These are phyloP conservation scores for Oligia fasciuncula DNA, from an alignment of 2,888 invertebrate genomes.

Conservation along the genomic window DNA sequence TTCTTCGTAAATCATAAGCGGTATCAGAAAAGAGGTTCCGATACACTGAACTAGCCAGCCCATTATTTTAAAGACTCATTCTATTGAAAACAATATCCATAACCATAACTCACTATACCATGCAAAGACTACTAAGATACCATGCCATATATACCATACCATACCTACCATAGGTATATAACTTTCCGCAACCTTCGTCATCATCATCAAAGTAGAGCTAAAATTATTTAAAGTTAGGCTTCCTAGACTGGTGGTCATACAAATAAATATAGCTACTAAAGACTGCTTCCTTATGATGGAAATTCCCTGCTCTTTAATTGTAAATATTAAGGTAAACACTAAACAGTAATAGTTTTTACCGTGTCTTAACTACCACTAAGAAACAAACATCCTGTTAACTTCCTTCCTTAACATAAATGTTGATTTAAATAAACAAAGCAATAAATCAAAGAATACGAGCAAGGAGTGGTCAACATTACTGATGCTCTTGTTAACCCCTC, in stretches of 20 bases:
- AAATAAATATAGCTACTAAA: neutral
- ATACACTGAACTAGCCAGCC: neutral
- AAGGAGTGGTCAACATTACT: slow-evolving; percentile 14
- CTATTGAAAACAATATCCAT: neutral
- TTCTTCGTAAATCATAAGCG: neutral
- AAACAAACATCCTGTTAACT: slow-evolving; percentile 12
- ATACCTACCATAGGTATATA: neutral
- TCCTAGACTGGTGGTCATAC: neutral
- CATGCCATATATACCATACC: neutral
- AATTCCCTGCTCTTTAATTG: slow-evolving; percentile 13
- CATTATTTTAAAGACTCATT: neutral
- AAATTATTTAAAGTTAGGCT: neutral
- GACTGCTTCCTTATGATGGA: slow-evolving; percentile 14
- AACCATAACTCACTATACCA: neutral
- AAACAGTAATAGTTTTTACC: slow-evolving; percentile 11
- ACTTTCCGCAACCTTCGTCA: neutral
- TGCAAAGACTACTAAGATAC: neutral
- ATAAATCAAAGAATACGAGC: slow-evolving; percentile 23
- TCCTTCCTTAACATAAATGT: slow-evolving; percentile 29
- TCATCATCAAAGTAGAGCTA: neutral
- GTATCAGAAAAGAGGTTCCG: neutral
- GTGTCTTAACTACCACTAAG: slow-evolving; percentile 18
- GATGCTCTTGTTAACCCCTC: slow-evolving; percentile 19
- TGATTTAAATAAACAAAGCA: slow-evolving; percentile 27
- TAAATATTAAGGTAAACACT: slow-evolving; percentile 23